Conservation (phyloP, 1,140 invertebrate genomes). For the Ditylenchus dipsaci region DNA sequence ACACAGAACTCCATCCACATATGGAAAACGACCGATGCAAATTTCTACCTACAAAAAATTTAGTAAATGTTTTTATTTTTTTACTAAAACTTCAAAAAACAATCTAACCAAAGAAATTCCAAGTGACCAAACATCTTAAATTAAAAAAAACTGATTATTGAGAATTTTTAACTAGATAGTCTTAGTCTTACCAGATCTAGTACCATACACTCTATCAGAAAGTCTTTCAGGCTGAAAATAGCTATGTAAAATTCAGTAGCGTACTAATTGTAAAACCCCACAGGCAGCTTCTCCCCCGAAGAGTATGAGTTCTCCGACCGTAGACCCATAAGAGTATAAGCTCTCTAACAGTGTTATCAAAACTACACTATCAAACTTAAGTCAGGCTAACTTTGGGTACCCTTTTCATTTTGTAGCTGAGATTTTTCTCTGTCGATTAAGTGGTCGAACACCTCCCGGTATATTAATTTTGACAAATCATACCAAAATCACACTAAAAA, state of each 20-base stretch:
- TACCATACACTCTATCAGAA: background rate
- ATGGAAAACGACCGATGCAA: slow-evolving; percentile 9
- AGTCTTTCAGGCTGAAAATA: slow-evolving; percentile 1
- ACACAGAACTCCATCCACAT: background rate
- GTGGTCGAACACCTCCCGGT: no score
- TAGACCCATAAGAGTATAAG: no score
- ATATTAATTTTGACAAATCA: no score
- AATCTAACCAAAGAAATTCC: background rate
- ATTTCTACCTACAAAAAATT: slow-evolving; percentile 3
- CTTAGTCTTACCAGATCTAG: background rate
- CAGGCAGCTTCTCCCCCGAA: background rate
- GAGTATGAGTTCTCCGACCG: no score
- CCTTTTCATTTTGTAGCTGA: no score
- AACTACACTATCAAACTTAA: no score
- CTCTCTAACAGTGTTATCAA: no score
- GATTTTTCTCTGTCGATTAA: no score
- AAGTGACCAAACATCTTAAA: slow-evolving; percentile 8
- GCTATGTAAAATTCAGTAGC: no score
- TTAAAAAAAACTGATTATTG: background rate
- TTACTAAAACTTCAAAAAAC: background rate
- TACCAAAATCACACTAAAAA: no score
- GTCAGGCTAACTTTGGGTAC: no score
- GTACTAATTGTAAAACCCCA: background rate
- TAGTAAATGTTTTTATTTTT: background rate
- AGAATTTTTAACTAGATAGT: no score